Evolutionary conservation across 2,113 vertebrate species (phyloP), one percentile per base, ranked within the genome.

Genomic region (Myanophis thanlyinensis): DNA sequence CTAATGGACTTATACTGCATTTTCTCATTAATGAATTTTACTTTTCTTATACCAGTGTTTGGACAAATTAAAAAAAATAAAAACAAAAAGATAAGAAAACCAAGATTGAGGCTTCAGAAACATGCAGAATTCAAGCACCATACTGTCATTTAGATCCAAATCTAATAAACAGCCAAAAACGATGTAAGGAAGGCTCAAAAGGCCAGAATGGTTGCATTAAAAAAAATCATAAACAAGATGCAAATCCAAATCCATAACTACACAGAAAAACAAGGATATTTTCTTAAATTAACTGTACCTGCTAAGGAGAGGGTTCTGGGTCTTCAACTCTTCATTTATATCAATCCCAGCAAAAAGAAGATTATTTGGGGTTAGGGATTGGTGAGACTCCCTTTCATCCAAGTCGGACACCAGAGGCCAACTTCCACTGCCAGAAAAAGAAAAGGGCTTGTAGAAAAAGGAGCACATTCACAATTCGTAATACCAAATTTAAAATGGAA

Each of bases 91-190:
- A 12, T 18, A 87, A 46, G 27, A 46, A 46, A 48, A 73, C 53
- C 94, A 90, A 91, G 91, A 35, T 5, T 59, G 49, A 93, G 93
- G 88, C 51, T 92, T 91, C 54, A 9, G 93, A 91, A 91, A 88
- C 87, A 40, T 67, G 86, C 86, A 27, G 54, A 25, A 88, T 22
- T 88, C 87, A 35, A 94, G 92, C 88, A 93, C 67, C 89, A 87
- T 13, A 90, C n/a, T n/a, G 27, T 88, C 93, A 56, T 53, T 94
- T 86, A 88, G 87, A 94, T 85, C 51, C 4, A 87, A 30, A 87
- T 87, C 47, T 48, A 48, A 86, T 48, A 86, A 52, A 54, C 1
- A 40, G 40, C 35, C 23, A 22, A 40, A 51, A 87, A n/a, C 2
- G 7, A 49, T 51, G 13, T 30, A 87, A n/a, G 11, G 48, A 13